phyloP scores from a whole-genome alignment of 1,140 invertebrate genomes.

The Acromyrmex echinatior region DNA sequence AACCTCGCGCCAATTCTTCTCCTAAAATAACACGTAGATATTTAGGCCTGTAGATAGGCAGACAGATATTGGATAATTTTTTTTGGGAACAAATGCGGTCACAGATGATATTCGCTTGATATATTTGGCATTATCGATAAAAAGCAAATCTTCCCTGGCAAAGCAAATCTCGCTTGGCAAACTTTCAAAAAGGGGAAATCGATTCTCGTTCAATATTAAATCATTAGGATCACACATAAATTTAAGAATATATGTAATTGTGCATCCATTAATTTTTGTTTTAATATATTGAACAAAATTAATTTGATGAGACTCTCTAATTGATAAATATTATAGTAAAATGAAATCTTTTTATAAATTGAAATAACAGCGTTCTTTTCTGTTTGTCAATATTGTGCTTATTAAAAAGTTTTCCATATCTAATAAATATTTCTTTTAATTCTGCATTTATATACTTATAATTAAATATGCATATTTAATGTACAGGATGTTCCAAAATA shows the following conservation, averaged over 20 bases:
- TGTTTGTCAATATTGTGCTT: background rate
- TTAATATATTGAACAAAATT: background rate
- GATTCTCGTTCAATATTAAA: background rate
- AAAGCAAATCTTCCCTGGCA: background rate
- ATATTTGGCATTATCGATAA: background rate
- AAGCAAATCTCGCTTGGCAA: background rate
- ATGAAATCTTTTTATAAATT: background rate
- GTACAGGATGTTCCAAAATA: too few relatives aligned
- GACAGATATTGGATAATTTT: background rate
- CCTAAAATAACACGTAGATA: slow-evolving; percentile 42
- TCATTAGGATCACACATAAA: background rate
- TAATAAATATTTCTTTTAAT: background rate
- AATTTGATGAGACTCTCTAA: background rate
- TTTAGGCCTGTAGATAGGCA: background rate
- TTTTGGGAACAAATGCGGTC: background rate
- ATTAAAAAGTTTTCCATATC: background rate
- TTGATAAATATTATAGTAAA: background rate
- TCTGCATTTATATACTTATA: background rate
- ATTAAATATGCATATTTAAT: background rate
- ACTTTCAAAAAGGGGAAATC: background rate
- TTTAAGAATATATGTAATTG: background rate
- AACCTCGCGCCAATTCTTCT: slow-evolving; percentile 29
- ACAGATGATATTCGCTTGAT: background rate
- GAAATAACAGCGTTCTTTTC: background rate
- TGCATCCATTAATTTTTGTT: background rate